phyloP scores from a whole-genome alignment of 2,797 vertebrate species.

The Mormyrops attenuatus region DNA sequence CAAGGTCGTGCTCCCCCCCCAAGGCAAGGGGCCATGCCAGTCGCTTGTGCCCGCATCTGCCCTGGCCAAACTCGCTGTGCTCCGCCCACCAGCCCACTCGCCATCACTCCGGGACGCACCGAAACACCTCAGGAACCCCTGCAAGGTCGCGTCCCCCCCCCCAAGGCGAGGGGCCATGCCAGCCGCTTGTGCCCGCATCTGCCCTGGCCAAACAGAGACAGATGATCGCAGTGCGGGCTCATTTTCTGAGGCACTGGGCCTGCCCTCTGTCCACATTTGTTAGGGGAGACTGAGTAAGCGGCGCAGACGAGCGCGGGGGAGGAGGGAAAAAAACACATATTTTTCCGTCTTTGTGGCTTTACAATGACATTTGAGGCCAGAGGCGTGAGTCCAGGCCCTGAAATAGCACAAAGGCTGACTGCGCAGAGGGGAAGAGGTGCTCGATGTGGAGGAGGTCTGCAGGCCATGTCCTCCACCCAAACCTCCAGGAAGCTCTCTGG shows the following conservation, averaged over 20 bases:
- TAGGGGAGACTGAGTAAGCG: constrained; percentile 49
- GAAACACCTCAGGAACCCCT: neutral
- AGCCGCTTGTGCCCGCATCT: constrained; percentile 48
- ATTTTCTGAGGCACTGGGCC: constrained; percentile 63
- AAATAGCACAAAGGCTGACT: neutral
- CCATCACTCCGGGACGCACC: too few relatives aligned
- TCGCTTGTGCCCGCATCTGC: constrained; percentile 49
- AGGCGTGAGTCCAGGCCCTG: neutral
- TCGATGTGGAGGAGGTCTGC: neutral
- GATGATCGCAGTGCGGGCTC: constrained; percentile 60
- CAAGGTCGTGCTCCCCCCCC: neutral
- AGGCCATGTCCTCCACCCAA: neutral
- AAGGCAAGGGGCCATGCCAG: constrained; percentile 38
- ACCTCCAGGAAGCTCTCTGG: neutral
- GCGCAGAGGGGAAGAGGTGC: neutral
- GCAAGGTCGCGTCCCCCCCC: neutral
- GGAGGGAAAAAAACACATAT: constrained; percentile 28
- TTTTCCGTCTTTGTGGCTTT: constrained; percentile 20
- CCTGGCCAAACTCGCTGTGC: constrained; percentile 41
- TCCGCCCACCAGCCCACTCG: neutral
- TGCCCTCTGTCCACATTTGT: constrained; percentile 59
- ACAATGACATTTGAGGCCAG: constrained; percentile 12
- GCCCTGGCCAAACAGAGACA: constrained; percentile 57
- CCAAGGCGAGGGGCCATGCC: constrained; percentile 36
- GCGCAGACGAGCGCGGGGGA: constrained; percentile 12